Evolutionary conservation across 2,113 vertebrate species (phyloP), one percentile per base, ranked within the genome.

Genomic region (Poecilia latipinna): DNA sequence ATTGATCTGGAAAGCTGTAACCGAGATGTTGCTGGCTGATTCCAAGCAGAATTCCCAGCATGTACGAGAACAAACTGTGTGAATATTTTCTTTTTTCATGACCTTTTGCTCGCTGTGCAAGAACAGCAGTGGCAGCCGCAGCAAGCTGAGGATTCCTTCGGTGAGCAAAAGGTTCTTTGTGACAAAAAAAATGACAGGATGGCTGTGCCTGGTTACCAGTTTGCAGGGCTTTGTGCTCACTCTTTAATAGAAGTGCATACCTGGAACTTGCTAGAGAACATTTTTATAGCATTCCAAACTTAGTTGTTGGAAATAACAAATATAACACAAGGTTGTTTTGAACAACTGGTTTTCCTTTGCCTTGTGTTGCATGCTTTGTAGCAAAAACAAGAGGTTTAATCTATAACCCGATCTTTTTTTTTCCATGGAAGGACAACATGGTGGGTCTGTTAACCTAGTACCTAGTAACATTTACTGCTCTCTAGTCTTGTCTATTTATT

Each of bases 181-280:
- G 78, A 67, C 69, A 68, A 64, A 80, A 33, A 33, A 79, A 78
- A 82, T 82, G 80, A 86, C 75, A 82, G 77, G 51, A 67, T 10
- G 28, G 57, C 65, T 88, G 31, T 64, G 60, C 77, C 65, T 86
- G 65, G 15, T 74, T 80, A 74, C 69, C 28, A 82, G 73, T 70
- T n/a, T 81, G 35, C 89, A 88, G 87, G 80, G 13, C 15, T 29
- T 15, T 29, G 10, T 62, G 28, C 1, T 85, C 75, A 86, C 82
- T 84, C 51, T 73, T 83, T 75, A 74, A 79, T 65, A 72, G 29
- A 83, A 26, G 35, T 60, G 8, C 44, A 74, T n/a, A 8, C 19
- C 51, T 57, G 51, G 24, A 57, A 57, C 24, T 57, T 57, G 19
- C 51, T n/a, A 11, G 24, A 57, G 22, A 17, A 15, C 44, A 19